These are phyloP conservation scores for Perognathus longimembris DNA, from an alignment of 2,113 vertebrate genomes.

Conservation along the genomic window DNA sequence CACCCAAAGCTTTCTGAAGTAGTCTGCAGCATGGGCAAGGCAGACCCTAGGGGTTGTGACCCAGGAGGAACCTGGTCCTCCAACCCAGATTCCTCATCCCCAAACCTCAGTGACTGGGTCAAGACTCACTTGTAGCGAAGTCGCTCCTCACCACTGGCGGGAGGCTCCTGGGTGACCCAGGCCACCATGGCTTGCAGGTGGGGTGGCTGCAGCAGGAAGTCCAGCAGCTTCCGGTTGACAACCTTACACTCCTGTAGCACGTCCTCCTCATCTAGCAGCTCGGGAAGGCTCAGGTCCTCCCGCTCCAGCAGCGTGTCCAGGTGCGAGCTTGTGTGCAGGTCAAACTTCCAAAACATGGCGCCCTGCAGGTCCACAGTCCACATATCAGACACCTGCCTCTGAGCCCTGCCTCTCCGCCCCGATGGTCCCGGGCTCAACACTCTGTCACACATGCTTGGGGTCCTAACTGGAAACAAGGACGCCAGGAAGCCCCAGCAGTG, in stretches of 20 bases:
- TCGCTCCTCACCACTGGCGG: slow-evolving; percentile 83
- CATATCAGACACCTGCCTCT: too few relatives aligned
- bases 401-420: too few relatives aligned
- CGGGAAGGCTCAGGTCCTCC: slow-evolving; percentile 84
- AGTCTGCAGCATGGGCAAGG: neutral
- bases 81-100: neutral
- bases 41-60: too few relatives aligned
- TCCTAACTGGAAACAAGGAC: too few relatives aligned
- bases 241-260: slow-evolving; percentile 88
- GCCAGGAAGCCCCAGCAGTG: neutral
- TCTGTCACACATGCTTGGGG: neutral
- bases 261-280: slow-evolving; percentile 87
- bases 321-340: slow-evolving; percentile 87
- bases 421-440: too few relatives aligned
- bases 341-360: slow-evolving; percentile 89
- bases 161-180: slow-evolving; percentile 86
- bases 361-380: slow-evolving; percentile 60
- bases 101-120: neutral
- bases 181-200: slow-evolving; percentile 86
- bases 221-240: slow-evolving; percentile 85
- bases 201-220: slow-evolving; percentile 83
- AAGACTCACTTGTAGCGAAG: slow-evolving; percentile 86
- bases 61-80: neutral
- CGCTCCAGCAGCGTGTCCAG: slow-evolving; percentile 86
- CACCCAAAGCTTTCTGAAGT: neutral